These are phyloP conservation scores for Channallabes apus DNA, from an alignment of 2,797 vertebrate species.

Conservation along the genomic window DNA sequence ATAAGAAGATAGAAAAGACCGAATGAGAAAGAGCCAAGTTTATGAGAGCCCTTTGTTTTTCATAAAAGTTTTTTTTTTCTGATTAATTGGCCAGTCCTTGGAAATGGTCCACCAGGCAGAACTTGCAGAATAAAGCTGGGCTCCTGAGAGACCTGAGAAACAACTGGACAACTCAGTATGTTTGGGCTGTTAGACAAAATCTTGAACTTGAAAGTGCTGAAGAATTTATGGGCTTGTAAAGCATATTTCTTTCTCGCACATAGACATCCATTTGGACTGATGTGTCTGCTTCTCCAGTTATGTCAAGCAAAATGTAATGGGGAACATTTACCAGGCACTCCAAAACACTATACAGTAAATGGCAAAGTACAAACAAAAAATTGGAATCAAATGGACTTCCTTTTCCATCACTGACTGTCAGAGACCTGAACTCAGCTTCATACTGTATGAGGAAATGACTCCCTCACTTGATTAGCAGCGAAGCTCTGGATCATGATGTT, in stretches of 20 bases:
- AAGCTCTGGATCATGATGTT: constrained; percentile 17
- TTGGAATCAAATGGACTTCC: constrained; percentile 21
- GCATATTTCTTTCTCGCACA: constrained; percentile 2
- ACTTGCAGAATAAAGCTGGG: neutral
- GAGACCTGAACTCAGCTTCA: constrained; percentile 25
- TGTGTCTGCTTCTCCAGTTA: constrained; percentile 5
- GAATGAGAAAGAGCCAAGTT: constrained; percentile 23
- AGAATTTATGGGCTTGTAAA: neutral
- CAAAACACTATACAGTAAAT: constrained; percentile 11
- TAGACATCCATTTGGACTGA: neutral
- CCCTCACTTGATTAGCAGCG: constrained; percentile 35
- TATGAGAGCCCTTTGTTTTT: constrained; percentile 27
- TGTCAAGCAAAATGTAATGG: constrained; percentile 17
- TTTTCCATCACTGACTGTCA: constrained; percentile 30
- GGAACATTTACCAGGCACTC: constrained; percentile 27
- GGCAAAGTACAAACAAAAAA: constrained; percentile 34
- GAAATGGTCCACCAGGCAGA: neutral
- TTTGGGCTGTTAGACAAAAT: neutral
- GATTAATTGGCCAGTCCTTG: constrained; percentile 17
- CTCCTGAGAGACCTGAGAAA: constrained; percentile 16
- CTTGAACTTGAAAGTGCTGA: neutral
- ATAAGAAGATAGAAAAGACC: constrained; percentile 9
- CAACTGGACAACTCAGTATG: neutral
- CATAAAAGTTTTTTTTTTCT: constrained; percentile 21
- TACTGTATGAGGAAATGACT: constrained; percentile 44